phyloP scores from a whole-genome alignment of 2,888 invertebrate genomes.

The Andrena marginata region DNA sequence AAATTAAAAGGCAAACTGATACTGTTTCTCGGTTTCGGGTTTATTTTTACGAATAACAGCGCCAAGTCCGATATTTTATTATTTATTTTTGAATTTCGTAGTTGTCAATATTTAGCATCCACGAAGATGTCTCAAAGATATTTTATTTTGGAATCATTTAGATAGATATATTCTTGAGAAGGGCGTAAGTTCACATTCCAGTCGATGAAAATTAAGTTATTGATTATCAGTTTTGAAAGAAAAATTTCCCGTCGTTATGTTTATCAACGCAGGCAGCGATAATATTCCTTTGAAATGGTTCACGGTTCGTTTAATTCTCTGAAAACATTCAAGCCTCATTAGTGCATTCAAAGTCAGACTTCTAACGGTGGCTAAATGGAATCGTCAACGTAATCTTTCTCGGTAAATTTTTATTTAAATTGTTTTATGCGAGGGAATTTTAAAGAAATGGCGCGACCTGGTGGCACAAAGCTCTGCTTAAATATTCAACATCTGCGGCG shows the following conservation, averaged over 20 bases:
- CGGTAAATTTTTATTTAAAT: constrained; percentile 37
- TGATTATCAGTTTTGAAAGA: no score
- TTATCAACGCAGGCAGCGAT: not conserved
- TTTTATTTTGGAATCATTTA: not conserved
- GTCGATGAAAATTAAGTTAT: no score
- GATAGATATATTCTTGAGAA: no score
- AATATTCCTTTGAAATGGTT: not conserved
- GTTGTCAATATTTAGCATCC: not conserved
- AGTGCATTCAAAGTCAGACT: not conserved
- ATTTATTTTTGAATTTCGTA: not conserved
- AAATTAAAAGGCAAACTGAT: not conserved
- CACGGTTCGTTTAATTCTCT: not conserved
- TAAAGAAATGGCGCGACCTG: constrained; percentile 16
- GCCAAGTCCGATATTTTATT: no score
- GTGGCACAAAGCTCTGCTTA: constrained; percentile 37
- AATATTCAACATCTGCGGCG: constrained; percentile 62
- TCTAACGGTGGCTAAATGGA: not conserved
- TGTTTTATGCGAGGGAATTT: constrained; percentile 22
- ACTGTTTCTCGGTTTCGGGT: not conserved
- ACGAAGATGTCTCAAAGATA: not conserved
- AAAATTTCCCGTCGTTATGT: no score
- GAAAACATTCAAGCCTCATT: not conserved
- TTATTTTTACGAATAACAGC: not conserved
- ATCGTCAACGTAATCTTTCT: not conserved
- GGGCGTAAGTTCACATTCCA: no score